Evolutionary conservation across 2,888 invertebrate genomes (phyloP).

Genomic region (Dioctria rufipes): DNA sequence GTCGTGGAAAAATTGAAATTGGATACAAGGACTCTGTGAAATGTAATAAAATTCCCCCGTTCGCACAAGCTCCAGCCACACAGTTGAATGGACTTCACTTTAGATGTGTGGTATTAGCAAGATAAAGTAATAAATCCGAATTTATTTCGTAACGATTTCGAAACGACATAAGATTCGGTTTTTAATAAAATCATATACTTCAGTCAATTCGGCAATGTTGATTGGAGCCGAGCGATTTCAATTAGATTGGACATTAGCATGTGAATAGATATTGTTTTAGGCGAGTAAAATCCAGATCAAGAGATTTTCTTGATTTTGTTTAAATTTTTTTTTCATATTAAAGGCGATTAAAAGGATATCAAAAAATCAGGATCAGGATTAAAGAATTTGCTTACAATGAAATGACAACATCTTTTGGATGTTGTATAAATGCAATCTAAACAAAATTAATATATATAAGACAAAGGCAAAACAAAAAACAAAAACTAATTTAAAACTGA

Average conservation of each 20-base stretch:
- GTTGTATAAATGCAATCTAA: too few relatives aligned
- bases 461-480: too few relatives aligned
- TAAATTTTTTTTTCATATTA: too few relatives aligned
- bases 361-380: too few relatives aligned
- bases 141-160: constrained; percentile 3
- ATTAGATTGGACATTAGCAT: neutral
- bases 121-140: constrained; percentile 34
- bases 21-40: constrained; percentile 17
- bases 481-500: too few relatives aligned
- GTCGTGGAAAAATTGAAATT: constrained; percentile 40
- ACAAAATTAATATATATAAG: too few relatives aligned
- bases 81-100: constrained; percentile 22
- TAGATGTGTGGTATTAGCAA: constrained; percentile 28
- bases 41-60: constrained; percentile 32
- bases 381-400: too few relatives aligned
- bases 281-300: neutral
- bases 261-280: neutral
- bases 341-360: too few relatives aligned
- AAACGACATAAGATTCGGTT: neutral
- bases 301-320: too few relatives aligned
- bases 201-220: neutral
- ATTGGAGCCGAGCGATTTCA: neutral
- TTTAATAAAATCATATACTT: neutral
- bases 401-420: too few relatives aligned
- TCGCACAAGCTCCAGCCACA: constrained; percentile 22